These are phyloP conservation scores for Volucella zonaria DNA, from an alignment of 2,888 invertebrate species.

Conservation along the genomic window DNA sequence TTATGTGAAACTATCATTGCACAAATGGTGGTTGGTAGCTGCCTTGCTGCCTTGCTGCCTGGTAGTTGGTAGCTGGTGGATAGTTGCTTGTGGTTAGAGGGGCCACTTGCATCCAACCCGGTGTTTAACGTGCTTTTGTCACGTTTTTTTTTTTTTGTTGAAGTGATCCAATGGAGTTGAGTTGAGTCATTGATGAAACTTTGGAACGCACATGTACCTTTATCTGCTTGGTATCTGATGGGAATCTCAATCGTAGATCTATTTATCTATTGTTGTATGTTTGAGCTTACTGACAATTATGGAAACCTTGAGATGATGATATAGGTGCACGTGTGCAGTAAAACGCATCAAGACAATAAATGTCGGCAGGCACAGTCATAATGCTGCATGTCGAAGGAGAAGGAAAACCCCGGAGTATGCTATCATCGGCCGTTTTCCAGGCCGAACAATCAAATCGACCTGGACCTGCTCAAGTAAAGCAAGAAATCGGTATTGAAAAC, in stretches of 20 bases:
- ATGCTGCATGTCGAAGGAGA: too few relatives aligned
- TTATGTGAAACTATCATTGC: constrained; percentile 37
- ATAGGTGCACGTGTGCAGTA: too few relatives aligned
- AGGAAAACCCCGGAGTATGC: too few relatives aligned
- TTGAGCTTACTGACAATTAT: too few relatives aligned
- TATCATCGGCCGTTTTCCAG: too few relatives aligned
- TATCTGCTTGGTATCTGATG: constrained; percentile 25
- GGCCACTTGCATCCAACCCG: not conserved
- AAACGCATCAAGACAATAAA: too few relatives aligned
- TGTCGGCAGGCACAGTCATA: too few relatives aligned
- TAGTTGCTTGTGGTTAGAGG: not conserved
- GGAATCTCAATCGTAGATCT: not conserved
- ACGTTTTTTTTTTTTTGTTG: constrained; percentile 43
- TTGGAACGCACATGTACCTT: not conserved
- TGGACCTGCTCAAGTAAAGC: too few relatives aligned
- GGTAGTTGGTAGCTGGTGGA: constrained; percentile 40
- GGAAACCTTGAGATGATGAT: too few relatives aligned
- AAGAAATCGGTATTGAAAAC: too few relatives aligned
- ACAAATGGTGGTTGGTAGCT: constrained; percentile 37
- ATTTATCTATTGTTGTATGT: too few relatives aligned
- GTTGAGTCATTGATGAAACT: constrained; percentile 25
- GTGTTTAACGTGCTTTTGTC: constrained; percentile 57
- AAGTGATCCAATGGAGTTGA: constrained; percentile 21
- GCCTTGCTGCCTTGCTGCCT: constrained; percentile 36
- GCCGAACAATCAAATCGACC: too few relatives aligned